A percentile compares a stretch with the other conserved stretches of the same genome.
These are phyloP conservation scores for Caligus rogercresseyi DNA, from an alignment of 1,140 invertebrate genomes.

Conservation along the genomic window DNA sequence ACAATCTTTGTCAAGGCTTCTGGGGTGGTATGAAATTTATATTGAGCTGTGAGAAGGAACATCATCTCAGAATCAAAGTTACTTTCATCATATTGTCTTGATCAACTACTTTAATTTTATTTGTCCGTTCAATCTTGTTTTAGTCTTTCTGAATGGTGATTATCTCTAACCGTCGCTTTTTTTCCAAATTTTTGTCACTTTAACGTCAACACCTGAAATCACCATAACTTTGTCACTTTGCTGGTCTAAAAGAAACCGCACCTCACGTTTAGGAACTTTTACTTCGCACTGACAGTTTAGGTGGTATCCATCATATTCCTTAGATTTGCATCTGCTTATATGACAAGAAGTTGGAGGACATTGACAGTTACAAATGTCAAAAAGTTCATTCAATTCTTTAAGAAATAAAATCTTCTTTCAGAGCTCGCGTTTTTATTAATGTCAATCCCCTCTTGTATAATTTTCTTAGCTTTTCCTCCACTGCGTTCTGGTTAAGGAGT, in stretches of 20 bases:
- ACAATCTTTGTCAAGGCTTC: not conserved
- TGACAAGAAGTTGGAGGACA: not conserved
- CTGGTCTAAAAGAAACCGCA: not conserved
- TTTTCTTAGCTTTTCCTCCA: not conserved
- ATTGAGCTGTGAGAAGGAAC: not conserved
- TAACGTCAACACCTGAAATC: not conserved
- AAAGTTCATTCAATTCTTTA: not conserved
- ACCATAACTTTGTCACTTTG: not conserved
- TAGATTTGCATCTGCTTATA: not conserved
- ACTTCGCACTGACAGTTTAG: not conserved
- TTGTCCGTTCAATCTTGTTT: not conserved
- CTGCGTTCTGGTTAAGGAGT: not conserved
- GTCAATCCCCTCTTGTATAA: not conserved
- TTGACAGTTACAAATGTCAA: not conserved
- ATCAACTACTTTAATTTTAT: not conserved
- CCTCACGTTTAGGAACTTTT: not conserved
- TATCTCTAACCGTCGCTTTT: not conserved
- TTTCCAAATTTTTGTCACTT: not conserved
- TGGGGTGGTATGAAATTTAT: not conserved
- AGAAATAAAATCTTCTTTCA: not conserved
- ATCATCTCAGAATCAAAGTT: not conserved
- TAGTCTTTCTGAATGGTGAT: not conserved
- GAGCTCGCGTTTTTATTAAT: not conserved
- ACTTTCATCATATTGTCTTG: not conserved
- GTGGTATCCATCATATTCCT: not conserved